These are phyloP conservation scores for Ceratosolen fusciceps DNA, from an alignment of 1,140 invertebrate species.

Conservation along the genomic window DNA sequence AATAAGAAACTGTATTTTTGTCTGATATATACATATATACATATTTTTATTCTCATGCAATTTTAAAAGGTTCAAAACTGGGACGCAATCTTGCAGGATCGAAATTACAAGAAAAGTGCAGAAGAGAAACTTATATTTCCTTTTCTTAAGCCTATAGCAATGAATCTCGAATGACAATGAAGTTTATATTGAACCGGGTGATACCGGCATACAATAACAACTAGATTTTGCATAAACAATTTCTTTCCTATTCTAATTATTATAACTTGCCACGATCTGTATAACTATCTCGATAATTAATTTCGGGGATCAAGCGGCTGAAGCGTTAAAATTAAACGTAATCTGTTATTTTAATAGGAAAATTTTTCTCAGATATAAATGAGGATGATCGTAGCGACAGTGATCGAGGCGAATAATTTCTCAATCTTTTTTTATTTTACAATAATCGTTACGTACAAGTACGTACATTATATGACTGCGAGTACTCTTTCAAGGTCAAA, in stretches of 20 bases:
- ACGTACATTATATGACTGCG: too few species aligned
- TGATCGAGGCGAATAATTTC: too few species aligned
- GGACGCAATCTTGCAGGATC: slow-evolving; percentile 25
- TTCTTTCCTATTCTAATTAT: slow-evolving; percentile 35
- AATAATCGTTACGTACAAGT: too few species aligned
- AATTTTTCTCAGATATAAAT: too few species aligned
- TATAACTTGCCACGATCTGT: background rate
- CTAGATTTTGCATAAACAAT: background rate
- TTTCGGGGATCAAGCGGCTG: too few species aligned
- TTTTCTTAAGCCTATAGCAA: slow-evolving; percentile 15
- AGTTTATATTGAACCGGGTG: background rate
- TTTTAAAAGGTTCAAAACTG: slow-evolving; percentile 11
- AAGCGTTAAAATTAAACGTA: too few species aligned
- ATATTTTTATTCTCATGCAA: background rate
- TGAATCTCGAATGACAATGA: slow-evolving; percentile 19
- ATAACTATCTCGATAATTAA: too few species aligned
- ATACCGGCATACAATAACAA: too few species aligned
- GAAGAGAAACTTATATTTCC: background rate
- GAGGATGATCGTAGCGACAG: too few species aligned
- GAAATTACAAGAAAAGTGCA: background rate
- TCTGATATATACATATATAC: background rate
- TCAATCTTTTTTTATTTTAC: too few species aligned
- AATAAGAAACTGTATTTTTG: background rate
- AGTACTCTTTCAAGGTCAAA: too few species aligned
- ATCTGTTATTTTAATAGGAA: too few species aligned